A percentile compares a stretch with the other conserved stretches of the same genome.
These are phyloP conservation scores for Galeruca laticollis DNA, from an alignment of 2,888 invertebrate species.

Conservation along the genomic window DNA sequence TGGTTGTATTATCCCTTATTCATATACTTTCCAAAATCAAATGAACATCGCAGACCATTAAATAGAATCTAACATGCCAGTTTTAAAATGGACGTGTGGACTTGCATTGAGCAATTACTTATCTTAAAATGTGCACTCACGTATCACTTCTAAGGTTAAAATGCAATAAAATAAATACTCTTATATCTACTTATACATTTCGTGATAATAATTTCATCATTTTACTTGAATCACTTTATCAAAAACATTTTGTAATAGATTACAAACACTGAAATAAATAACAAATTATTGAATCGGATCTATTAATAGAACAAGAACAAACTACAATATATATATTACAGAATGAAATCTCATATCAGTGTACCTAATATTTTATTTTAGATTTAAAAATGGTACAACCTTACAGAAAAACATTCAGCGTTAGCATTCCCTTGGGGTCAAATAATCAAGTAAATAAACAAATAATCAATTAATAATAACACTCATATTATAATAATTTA, in stretches of 20 bases:
- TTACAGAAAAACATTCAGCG: too few species aligned
- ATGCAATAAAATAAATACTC: slow-evolving; percentile 9
- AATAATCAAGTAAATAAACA: too few species aligned
- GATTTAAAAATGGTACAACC: too few species aligned
- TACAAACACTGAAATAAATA: background rate
- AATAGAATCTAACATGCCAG: slow-evolving; percentile 28
- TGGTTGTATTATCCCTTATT: slow-evolving; percentile 20
- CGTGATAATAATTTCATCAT: slow-evolving; percentile 13
- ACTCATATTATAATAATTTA: too few species aligned
- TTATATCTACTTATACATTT: background rate
- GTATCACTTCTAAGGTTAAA: slow-evolving; percentile 27
- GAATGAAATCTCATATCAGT: background rate
- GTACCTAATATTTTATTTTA: background rate
- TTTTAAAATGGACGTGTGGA: slow-evolving; percentile 34
- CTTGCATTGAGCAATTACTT: slow-evolving; percentile 30
- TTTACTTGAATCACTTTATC: slow-evolving; percentile 24
- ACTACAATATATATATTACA: background rate
- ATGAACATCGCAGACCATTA: slow-evolving; percentile 16
- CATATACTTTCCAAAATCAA: slow-evolving; percentile 13
- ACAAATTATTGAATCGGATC: background rate
- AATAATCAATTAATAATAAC: too few species aligned
- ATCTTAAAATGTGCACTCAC: slow-evolving; percentile 35
- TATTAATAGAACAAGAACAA: background rate
- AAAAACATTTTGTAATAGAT: slow-evolving; percentile 13
- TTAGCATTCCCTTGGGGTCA: too few species aligned